A percentile compares a stretch with the other conserved stretches of the same genome.
phyloP scores from a whole-genome alignment of 2,113 vertebrate genomes.

The Nothoprocta pentlandii region DNA sequence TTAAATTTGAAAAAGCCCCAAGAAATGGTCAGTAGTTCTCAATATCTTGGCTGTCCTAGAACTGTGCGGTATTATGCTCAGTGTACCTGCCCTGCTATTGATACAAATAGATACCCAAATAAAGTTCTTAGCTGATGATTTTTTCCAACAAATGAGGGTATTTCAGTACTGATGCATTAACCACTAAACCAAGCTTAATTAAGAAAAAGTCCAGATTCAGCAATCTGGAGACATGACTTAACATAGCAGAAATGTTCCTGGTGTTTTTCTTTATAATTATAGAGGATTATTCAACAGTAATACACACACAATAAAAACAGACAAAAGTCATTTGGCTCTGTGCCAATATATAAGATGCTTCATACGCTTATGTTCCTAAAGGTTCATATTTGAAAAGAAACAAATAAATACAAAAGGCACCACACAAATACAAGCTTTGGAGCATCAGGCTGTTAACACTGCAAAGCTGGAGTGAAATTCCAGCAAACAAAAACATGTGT shows the following conservation, averaged over 20 bases:
- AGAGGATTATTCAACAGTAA: background rate
- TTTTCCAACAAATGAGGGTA: background rate
- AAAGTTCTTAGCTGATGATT: background rate
- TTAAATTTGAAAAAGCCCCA: background rate
- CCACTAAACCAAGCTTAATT: background rate
- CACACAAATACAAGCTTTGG: background rate
- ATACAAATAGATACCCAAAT: accelerated
- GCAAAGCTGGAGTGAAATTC: background rate
- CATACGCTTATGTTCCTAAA: background rate
- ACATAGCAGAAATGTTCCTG: background rate
- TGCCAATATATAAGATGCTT: background rate
- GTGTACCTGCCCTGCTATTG: background rate
- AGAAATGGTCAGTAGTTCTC: background rate
- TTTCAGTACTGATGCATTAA: background rate
- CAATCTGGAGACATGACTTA: background rate
- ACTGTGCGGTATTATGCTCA: background rate
- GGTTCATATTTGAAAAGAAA: background rate
- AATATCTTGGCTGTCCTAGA: background rate
- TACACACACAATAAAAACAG: background rate
- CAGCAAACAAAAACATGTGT: background rate
- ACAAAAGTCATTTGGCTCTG: background rate
- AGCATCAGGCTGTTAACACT: background rate
- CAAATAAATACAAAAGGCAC: background rate
- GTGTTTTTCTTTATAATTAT: background rate
- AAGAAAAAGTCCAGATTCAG: background rate